Evolutionary conservation across 2,797 vertebrate species (phyloP), one percentile per base, ranked within the genome.

Genomic region (Helostoma temminkii): DNA sequence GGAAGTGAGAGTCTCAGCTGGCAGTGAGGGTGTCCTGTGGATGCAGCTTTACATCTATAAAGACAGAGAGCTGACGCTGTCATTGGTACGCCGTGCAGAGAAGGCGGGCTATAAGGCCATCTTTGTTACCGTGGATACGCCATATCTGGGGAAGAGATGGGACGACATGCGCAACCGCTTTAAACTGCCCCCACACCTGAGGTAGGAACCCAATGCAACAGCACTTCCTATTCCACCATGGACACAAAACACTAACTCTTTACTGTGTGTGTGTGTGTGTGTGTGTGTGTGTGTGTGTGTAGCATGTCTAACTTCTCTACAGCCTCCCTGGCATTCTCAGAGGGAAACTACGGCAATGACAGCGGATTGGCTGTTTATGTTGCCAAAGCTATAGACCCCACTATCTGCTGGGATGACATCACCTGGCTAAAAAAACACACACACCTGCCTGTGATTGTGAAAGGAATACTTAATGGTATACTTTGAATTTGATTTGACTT

Each of bases 21-120:
- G 91, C 2, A 88, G 80, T 0, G 68, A 48, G 0, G 90, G 91
- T 0, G 83, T 95, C 18, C 92, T 81, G 47, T 99, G 97, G 97
- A 72, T 99, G 87, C 97, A 99, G 81, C 95, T 99, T 0, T 98
- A 98, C 22, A 93, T 98, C 67, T 99, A 99, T 81, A 98, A 97
- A 83, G 96, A 99, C 81, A 81, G 96, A 1, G 91, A 88, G 14
- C 91, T 98, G 43, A 97, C 96, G 0, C 91, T 91, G 16, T 93
- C 95, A 5, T 83, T 99, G 7, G 96, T 99, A 63, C 80, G 30
- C 37, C 90, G 96, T 4, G 98, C 98, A 0, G 97, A 99, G 88
- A 56, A 83, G 41, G 93, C 83, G 0, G 96, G 96, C 0, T 99
- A 96, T 73, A 92, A 93, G 71, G 98, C 93, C 0, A 94, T 99